These are phyloP conservation scores for Patagioenas fasciata DNA, from an alignment of 2,113 vertebrate genomes.

Conservation along the genomic window DNA sequence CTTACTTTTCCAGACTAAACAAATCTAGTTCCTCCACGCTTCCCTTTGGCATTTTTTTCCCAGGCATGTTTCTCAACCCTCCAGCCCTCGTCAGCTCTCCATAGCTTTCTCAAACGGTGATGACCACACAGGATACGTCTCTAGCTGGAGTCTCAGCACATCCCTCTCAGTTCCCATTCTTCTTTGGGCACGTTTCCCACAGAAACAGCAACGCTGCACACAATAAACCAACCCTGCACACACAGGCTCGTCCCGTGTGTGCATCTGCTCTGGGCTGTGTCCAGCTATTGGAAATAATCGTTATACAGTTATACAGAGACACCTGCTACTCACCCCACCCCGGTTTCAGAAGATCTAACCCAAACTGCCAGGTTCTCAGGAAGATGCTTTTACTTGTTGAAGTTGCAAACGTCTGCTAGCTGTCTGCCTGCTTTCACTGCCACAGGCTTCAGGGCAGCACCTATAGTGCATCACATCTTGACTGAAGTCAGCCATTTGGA, in stretches of 20 bases:
- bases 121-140: neutral
- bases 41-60: neutral
- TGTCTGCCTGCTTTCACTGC: neutral
- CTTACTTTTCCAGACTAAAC: slow-evolving; percentile 40
- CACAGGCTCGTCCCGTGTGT: neutral
- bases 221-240: neutral
- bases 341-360: neutral
- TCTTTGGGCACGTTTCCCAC: neutral
- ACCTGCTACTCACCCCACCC: neutral
- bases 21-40: neutral
- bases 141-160: neutral
- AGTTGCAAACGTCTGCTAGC: neutral
- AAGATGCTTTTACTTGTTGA: neutral
- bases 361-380: neutral
- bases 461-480: fast-evolving
- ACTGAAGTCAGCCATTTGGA: fast-evolving
- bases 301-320: neutral
- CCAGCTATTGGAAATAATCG: neutral
- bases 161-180: neutral
- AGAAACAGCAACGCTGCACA: fast-evolving
- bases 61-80: neutral
- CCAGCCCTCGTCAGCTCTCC: neutral
- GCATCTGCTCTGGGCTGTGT: neutral
- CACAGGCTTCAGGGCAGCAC: neutral
- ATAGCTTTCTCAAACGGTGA: neutral